Evolutionary conservation across 1,140 invertebrate genomes (phyloP).

Genomic region (Caenorhabditis inopinata): DNA sequence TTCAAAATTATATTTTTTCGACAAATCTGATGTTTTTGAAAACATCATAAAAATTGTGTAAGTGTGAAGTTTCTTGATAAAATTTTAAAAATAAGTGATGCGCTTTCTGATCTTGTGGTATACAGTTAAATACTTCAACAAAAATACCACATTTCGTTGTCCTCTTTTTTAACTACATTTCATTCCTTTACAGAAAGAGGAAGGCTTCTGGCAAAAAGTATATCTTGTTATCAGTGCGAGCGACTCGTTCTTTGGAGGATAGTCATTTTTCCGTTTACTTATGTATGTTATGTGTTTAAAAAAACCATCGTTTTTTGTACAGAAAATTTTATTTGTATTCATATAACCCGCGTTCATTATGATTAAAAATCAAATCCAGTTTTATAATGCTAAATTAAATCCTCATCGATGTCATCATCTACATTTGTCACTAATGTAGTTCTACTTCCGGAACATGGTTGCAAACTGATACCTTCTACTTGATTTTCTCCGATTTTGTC

Average conservation of each 20-base stretch:
- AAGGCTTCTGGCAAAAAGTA: background rate
- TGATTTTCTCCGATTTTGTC: background rate
- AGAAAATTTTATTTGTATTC: background rate
- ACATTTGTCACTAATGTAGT: background rate
- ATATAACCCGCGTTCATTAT: conserved; percentile 6
- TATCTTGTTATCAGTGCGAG: background rate
- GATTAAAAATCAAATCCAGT: background rate
- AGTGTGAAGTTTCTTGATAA: too few relatives aligned
- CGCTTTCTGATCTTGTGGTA: too few relatives aligned
- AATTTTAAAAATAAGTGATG: too few relatives aligned
- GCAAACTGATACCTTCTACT: background rate
- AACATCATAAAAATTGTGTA: too few relatives aligned
- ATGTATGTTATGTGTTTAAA: background rate
- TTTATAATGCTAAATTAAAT: background rate
- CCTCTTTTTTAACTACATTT: background rate
- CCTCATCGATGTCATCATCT: background rate
- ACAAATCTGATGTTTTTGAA: too few relatives aligned
- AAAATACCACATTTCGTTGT: too few relatives aligned
- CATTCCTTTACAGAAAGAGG: background rate
- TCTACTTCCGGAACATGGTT: background rate
- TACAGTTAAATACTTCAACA: too few relatives aligned
- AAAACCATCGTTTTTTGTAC: background rate
- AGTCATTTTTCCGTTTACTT: background rate
- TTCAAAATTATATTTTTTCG: too few relatives aligned
- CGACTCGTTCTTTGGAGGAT: conserved; percentile 12